Percentiles rank a stretch among this genome's conserved stretches.
These are phyloP conservation scores for Hoplodrina ambigua DNA, from an alignment of 2,888 invertebrate species.

Conservation along the genomic window DNA sequence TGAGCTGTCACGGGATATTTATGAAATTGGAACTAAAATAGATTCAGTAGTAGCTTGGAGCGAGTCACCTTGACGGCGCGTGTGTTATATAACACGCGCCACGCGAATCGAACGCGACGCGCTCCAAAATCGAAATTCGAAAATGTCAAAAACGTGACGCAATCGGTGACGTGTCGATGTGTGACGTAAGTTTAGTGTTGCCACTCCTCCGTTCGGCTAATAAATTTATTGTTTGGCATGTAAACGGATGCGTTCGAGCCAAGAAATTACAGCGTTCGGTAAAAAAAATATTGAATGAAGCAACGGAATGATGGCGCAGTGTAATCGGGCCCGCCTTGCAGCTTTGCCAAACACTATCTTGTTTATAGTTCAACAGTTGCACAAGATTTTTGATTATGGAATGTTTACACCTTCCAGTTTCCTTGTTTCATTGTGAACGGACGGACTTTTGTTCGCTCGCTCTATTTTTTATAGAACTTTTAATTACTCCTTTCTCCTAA, in stretches of 20 bases:
- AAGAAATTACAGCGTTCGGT: constrained; percentile 90
- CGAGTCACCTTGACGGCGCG: constrained; percentile 89
- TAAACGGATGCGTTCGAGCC: constrained; percentile 90
- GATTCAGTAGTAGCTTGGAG: constrained; percentile 86
- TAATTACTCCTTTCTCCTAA: constrained; percentile 87
- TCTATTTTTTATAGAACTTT: constrained; percentile 84
- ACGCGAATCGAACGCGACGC: constrained; percentile 76
- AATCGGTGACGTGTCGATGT: constrained; percentile 82
- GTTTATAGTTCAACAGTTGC: constrained; percentile 85
- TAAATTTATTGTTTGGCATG: constrained; percentile 91
- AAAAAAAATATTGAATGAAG: constrained; percentile 90
- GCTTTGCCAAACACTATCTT: constrained; percentile 84
- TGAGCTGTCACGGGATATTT: constrained; percentile 90
- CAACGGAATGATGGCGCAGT: constrained; percentile 86
- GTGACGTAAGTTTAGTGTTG: constrained; percentile 86
- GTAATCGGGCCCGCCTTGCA: constrained; percentile 84
- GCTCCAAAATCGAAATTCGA: constrained; percentile 78
- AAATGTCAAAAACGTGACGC: constrained; percentile 84
- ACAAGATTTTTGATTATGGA: constrained; percentile 75
- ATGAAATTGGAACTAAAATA: constrained; percentile 90
- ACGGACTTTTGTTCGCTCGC: constrained; percentile 64
- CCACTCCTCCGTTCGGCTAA: constrained; percentile 89
- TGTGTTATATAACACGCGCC: constrained; percentile 80
- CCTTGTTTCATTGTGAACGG: constrained; percentile 56
- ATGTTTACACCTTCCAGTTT: constrained; percentile 72